Conservation (phyloP, 2,888 invertebrate genomes). For the Lysandra bellargus region DNA sequence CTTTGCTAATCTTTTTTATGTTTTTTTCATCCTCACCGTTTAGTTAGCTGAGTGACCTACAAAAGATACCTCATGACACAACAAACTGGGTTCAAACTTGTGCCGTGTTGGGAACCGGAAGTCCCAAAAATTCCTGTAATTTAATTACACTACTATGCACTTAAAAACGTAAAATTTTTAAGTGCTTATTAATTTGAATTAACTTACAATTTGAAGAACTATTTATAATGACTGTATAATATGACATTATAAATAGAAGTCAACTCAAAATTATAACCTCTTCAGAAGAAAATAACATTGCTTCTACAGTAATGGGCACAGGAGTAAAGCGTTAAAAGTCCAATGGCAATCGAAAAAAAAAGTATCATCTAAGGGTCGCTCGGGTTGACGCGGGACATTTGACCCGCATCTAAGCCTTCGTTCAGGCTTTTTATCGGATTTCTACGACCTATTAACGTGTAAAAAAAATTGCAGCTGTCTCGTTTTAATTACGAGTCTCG, state of each 20-base stretch:
- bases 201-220: too few relatives aligned
- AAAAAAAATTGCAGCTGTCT: constrained; percentile 1
- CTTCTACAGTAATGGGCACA: not conserved
- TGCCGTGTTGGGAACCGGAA: too few relatives aligned
- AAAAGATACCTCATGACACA: too few relatives aligned
- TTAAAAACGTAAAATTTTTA: too few relatives aligned
- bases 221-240: too few relatives aligned
- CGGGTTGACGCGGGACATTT: constrained; percentile 30
- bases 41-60: too few relatives aligned
- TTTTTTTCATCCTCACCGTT: too few relatives aligned
- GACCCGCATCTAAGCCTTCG: constrained; percentile 28
- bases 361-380: constrained; percentile 26
- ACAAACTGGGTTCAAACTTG: too few relatives aligned
- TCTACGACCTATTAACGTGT: constrained; percentile 16
- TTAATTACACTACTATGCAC: too few relatives aligned
- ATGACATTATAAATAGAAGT: not conserved
- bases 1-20: too few relatives aligned
- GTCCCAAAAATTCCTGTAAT: too few relatives aligned
- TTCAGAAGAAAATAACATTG: not conserved
- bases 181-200: too few relatives aligned
- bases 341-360: constrained; percentile 30
- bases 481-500: not conserved
- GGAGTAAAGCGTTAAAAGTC: constrained; percentile 21
- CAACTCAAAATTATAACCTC: not conserved
- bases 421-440: constrained; percentile 27